A percentile compares a stretch with the other conserved stretches of the same genome.
Conservation (phyloP, 2,888 invertebrate species). For the Napeogenes inachia region DNA sequence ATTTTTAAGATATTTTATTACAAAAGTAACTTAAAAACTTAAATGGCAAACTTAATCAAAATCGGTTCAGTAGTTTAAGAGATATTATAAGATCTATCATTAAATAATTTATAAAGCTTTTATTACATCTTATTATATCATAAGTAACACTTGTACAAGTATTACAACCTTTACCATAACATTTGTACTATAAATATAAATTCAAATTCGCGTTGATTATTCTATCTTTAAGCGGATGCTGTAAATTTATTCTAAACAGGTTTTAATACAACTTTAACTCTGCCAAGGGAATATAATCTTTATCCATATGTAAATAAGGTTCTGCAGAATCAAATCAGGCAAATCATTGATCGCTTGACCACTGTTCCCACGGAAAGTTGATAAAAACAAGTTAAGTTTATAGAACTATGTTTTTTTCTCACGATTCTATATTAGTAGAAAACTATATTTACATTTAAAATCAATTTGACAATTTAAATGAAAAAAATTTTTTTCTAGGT, state of each 20-base stretch:
- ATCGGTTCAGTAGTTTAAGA: no score
- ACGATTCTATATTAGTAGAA: slow-evolving; percentile 3
- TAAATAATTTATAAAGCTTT: no score
- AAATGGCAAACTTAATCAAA: no score
- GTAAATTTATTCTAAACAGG: slow-evolving; percentile 26
- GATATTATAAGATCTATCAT: no score
- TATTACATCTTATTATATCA: no score
- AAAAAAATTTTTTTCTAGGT: no score
- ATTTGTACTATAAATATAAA: not conserved
- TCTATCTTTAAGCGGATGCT: slow-evolving; percentile 20
- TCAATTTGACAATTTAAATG: no score
- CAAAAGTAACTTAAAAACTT: no score
- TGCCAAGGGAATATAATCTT: not conserved
- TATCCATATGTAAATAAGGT: not conserved
- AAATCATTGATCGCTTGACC: slow-evolving; percentile 1
- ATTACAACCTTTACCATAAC: not conserved
- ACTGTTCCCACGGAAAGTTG: slow-evolving; percentile 3
- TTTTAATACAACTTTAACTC: slow-evolving; percentile 9
- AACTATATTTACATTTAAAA: no score
- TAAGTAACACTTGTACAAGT: no score
- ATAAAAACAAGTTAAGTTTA: slow-evolving; percentile 6
- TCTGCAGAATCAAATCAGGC: not conserved
- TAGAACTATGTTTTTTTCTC: slow-evolving; percentile 3
- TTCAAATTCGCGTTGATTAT: slow-evolving; percentile 8
- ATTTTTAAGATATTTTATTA: no score